Conservation (phyloP, 2,888 invertebrate genomes). For the Cheilosia pagana region DNA sequence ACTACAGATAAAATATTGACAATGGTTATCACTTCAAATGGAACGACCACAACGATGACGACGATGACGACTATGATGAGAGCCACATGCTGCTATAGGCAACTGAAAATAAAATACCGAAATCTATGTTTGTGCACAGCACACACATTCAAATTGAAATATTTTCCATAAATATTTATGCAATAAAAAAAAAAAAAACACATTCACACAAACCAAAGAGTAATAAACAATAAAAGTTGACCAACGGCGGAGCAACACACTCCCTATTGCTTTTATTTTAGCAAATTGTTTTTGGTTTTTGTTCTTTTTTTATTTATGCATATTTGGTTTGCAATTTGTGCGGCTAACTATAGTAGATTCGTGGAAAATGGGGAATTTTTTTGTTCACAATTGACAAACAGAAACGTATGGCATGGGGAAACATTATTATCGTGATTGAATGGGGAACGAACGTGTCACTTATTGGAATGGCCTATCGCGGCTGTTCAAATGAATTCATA, state of each 20-base stretch:
- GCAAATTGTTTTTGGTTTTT: background rate
- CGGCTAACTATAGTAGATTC: slow-evolving; percentile 29
- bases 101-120: slow-evolving; percentile 36
- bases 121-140: slow-evolving; percentile 24
- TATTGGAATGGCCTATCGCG: slow-evolving; percentile 42
- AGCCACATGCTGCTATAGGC: slow-evolving; percentile 5
- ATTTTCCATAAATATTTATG: slow-evolving; percentile 63
- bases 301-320: background rate
- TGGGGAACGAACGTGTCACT: slow-evolving; percentile 56
- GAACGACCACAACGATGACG: slow-evolving; percentile 8
- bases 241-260: background rate
- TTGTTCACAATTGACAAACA: slow-evolving; percentile 22
- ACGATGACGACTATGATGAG: slow-evolving; percentile 1
- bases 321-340: slow-evolving; percentile 51
- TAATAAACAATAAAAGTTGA: slow-evolving; percentile 14
- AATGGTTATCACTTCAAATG: slow-evolving; percentile 45
- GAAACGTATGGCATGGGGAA: background rate
- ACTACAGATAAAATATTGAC: slow-evolving; percentile 45
- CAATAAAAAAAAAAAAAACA: slow-evolving; percentile 28
- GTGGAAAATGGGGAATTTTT: slow-evolving; percentile 52
- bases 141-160: slow-evolving; percentile 45
- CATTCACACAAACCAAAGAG: background rate
- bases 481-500: slow-evolving; percentile 72
- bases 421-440: slow-evolving; percentile 32
- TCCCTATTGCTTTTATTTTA: background rate